phyloP scores from a whole-genome alignment of 2,888 invertebrate genomes.

The Cecidostiba fungosa region DNA sequence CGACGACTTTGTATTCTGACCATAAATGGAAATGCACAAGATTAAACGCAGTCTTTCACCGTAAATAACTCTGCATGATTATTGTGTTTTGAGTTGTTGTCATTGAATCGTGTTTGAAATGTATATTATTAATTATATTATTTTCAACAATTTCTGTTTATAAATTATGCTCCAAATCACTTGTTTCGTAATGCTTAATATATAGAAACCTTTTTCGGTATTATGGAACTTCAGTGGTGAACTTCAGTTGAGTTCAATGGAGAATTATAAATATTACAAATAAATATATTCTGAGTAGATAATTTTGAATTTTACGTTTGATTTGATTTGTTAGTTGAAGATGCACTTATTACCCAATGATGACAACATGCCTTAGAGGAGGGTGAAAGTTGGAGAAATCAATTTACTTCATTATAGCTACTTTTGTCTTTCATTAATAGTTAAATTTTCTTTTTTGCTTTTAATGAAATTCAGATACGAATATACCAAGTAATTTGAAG shows the following conservation, averaged over 20 bases:
- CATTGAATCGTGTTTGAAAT: not conserved
- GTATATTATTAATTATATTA: not conserved
- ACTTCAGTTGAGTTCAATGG: too few relatives aligned
- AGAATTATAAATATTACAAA: too few relatives aligned
- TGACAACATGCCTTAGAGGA: constrained; percentile 75
- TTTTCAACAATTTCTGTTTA: not conserved
- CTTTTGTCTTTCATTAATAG: not conserved
- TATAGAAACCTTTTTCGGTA: not conserved
- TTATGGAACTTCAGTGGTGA: too few relatives aligned
- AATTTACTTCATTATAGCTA: constrained; percentile 53
- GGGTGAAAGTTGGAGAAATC: constrained; percentile 66
- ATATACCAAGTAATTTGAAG: constrained; percentile 40
- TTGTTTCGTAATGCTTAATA: not conserved
- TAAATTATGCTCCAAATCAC: not conserved
- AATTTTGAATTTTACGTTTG: not conserved
- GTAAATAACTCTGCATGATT: not conserved
- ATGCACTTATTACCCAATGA: constrained; percentile 71
- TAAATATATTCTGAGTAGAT: not conserved
- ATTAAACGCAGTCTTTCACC: not conserved
- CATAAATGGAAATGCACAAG: constrained; percentile 58
- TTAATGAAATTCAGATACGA: not conserved
- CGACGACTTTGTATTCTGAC: constrained; percentile 54
- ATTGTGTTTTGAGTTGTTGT: not conserved
- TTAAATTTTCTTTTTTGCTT: constrained; percentile 8
- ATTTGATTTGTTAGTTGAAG: not conserved